Evolutionary conservation across 2,797 vertebrate genomes (phyloP).

Genomic region (Sciurus vulgaris): DNA sequence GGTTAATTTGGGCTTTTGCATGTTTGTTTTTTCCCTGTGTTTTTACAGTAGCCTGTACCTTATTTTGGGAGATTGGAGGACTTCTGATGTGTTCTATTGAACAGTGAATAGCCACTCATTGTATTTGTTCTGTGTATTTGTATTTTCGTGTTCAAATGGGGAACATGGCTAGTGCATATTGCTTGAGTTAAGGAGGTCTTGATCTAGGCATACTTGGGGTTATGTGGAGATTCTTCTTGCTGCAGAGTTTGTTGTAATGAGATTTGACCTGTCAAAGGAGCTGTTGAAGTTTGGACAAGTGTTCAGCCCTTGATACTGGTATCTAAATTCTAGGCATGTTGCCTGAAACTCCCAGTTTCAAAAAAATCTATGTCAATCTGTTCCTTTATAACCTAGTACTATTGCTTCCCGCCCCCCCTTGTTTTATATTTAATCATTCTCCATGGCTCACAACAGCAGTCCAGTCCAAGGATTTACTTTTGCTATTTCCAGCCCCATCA

Average conservation of each 20-base stretch:
- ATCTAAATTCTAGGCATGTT: constrained; percentile 75
- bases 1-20: background rate
- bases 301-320: constrained; percentile 47
- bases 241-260: constrained; percentile 58
- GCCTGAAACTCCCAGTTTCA: constrained; percentile 68
- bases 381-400: constrained; percentile 63
- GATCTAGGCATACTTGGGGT: background rate
- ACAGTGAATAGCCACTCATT: background rate
- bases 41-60: constrained; percentile 1
- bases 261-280: constrained; percentile 44
- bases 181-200: background rate
- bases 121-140: background rate
- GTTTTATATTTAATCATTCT: constrained; percentile 73
- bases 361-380: constrained; percentile 69
- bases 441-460: constrained; percentile 57
- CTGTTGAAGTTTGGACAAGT: background rate
- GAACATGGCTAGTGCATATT: background rate
- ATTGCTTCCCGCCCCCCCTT: background rate
- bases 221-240: background rate
- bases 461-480: constrained; percentile 69
- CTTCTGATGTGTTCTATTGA: background rate
- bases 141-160: background rate
- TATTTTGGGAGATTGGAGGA: background rate
- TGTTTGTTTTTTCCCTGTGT: background rate
- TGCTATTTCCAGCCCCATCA: constrained; percentile 69